phyloP scores from a whole-genome alignment of 2,888 invertebrate genomes.

The Linnaemya vulpina region DNA sequence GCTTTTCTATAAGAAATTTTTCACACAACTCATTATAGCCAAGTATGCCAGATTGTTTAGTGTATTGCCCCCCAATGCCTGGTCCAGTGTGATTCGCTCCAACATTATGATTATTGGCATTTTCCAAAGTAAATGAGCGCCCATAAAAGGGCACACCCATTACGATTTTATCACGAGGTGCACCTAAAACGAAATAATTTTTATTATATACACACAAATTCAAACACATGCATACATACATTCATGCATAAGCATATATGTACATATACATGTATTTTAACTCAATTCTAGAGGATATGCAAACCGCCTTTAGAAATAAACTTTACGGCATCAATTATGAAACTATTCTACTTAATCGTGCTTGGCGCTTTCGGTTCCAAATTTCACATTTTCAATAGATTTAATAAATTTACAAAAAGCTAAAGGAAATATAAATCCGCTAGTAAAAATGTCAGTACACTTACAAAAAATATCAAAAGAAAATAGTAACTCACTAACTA shows the following conservation, averaged over 20 bases:
- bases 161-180: conserved; percentile 86
- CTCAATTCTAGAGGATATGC: not conserved
- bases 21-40: conserved; percentile 89
- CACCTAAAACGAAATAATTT: conserved; percentile 80
- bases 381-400: too few relatives aligned
- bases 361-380: too few relatives aligned
- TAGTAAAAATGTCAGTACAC: too few relatives aligned
- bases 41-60: conserved; percentile 85
- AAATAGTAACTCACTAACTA: not conserved
- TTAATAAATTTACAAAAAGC: too few relatives aligned
- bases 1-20: conserved; percentile 82
- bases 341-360: too few relatives aligned
- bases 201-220: too few relatives aligned
- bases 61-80: conserved; percentile 85
- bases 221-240: too few relatives aligned
- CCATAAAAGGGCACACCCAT: conserved; percentile 89
- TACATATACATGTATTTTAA: not conserved
- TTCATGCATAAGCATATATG: too few relatives aligned
- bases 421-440: too few relatives aligned
- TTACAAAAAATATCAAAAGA: too few relatives aligned
- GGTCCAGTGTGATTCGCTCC: conserved; percentile 39
- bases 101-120: conserved; percentile 76
- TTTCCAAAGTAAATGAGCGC: conserved; percentile 86
- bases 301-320: too few relatives aligned
- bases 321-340: too few relatives aligned